These are phyloP conservation scores for Trichopria drosophilae DNA, from an alignment of 2,888 invertebrate genomes.

Conservation along the genomic window DNA sequence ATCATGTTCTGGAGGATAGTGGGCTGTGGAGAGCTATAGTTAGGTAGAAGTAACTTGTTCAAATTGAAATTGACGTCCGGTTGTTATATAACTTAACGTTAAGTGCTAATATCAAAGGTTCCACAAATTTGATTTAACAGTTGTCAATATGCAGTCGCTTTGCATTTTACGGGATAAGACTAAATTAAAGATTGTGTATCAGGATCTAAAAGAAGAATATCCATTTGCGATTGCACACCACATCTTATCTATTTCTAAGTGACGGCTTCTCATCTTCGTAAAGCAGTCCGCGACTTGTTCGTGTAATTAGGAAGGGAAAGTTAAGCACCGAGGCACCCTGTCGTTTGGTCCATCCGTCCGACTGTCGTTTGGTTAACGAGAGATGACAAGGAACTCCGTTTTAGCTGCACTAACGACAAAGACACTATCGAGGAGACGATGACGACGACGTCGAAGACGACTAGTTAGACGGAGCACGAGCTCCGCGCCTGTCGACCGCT, in stretches of 20 bases:
- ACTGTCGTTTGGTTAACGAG: constrained; percentile 37
- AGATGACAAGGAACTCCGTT: constrained; percentile 14
- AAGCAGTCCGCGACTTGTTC: too few relatives aligned
- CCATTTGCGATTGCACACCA: too few relatives aligned
- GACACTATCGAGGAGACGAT: constrained; percentile 37
- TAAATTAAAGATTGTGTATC: too few relatives aligned
- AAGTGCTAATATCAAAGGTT: too few relatives aligned
- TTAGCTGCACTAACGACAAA: constrained; percentile 33
- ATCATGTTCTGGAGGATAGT: constrained; percentile 31
- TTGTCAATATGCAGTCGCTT: too few relatives aligned
- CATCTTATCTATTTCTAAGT: too few relatives aligned
- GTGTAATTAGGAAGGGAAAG: constrained; percentile 60
- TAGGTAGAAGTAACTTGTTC: constrained; percentile 27
- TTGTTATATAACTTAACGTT: too few relatives aligned
- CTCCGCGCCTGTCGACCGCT: constrained; percentile 40
- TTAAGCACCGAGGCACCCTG: constrained; percentile 59
- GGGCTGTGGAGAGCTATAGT: constrained; percentile 24
- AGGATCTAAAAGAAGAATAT: too few relatives aligned
- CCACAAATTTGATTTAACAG: too few relatives aligned
- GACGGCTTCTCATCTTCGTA: too few relatives aligned
- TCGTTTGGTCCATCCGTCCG: constrained; percentile 49
- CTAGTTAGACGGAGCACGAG: constrained; percentile 32
- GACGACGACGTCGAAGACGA: constrained; percentile 26
- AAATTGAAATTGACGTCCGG: too few relatives aligned
- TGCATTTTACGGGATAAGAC: too few relatives aligned